phyloP scores from a whole-genome alignment of 2,888 invertebrate species.

The Lydus trimaculatus region DNA sequence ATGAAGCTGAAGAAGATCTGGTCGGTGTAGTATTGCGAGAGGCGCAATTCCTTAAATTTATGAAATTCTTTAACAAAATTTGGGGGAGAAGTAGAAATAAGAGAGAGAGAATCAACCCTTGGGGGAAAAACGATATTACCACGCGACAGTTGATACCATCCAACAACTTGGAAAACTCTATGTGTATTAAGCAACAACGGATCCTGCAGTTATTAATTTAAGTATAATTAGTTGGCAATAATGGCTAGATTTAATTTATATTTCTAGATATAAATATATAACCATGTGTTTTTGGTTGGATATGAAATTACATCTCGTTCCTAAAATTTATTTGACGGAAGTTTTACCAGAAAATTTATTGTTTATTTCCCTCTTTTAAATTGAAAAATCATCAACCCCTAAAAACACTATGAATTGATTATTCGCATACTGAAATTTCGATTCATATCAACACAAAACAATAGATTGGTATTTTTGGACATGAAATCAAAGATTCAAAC shows the following conservation, averaged over 20 bases:
- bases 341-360: conserved; percentile 16
- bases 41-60: conserved; percentile 33
- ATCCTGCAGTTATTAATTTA: conserved; percentile 44
- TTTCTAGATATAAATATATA: conserved; percentile 30
- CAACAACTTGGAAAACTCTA: background rate
- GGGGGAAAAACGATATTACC: conserved; percentile 22
- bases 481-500: conserved; percentile 27
- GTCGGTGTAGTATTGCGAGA: conserved; percentile 22
- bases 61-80: conserved; percentile 28
- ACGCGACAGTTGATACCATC: conserved; percentile 11
- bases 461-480: conserved; percentile 27
- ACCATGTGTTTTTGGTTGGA: conserved; percentile 38
- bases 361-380: background rate
- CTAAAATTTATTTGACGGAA: conserved; percentile 35
- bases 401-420: no score
- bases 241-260: conserved; percentile 45
- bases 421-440: conserved; percentile 19
- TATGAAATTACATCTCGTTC: conserved; percentile 41
- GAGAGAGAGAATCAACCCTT: conserved; percentile 15
- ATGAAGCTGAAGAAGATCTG: conserved; percentile 13
- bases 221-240: conserved; percentile 47
- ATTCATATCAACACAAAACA: conserved; percentile 18
- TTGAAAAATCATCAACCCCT: background rate
- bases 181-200: conserved; percentile 14
- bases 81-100: conserved; percentile 16